Conservation (phyloP, 2,113 vertebrate genomes). For the Ceyx cyanopectus region DNA sequence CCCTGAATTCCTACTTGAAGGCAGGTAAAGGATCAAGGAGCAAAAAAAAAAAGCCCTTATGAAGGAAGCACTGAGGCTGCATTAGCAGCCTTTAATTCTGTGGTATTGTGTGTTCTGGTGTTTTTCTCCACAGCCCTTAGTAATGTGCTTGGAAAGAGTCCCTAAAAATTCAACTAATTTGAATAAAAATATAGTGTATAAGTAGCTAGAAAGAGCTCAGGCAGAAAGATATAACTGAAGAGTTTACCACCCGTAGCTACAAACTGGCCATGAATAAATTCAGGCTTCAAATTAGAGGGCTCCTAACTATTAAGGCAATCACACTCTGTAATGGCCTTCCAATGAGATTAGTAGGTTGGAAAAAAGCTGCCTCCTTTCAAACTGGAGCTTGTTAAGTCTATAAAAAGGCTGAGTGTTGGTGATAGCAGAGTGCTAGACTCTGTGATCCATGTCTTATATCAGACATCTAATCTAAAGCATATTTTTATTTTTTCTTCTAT, state of each 20-base stretch:
- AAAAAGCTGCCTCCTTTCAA: background rate
- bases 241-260: background rate
- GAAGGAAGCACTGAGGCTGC: background rate
- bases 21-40: background rate
- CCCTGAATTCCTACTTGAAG: background rate
- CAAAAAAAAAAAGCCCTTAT: background rate
- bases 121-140: background rate
- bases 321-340: background rate
- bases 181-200: background rate
- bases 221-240: background rate
- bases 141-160: background rate
- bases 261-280: background rate
- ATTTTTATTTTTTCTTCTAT: background rate
- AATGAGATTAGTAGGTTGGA: background rate
- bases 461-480: background rate
- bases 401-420: background rate
- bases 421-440: background rate
- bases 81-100: background rate
- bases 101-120: accelerated
- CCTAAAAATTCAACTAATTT: background rate
- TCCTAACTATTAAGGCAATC: background rate
- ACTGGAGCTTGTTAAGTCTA: background rate
- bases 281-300: background rate
- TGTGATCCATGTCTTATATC: background rate
- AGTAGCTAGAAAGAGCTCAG: background rate